These are phyloP conservation scores for Eristalis tenax DNA, from an alignment of 2,888 invertebrate species.

Conservation along the genomic window DNA sequence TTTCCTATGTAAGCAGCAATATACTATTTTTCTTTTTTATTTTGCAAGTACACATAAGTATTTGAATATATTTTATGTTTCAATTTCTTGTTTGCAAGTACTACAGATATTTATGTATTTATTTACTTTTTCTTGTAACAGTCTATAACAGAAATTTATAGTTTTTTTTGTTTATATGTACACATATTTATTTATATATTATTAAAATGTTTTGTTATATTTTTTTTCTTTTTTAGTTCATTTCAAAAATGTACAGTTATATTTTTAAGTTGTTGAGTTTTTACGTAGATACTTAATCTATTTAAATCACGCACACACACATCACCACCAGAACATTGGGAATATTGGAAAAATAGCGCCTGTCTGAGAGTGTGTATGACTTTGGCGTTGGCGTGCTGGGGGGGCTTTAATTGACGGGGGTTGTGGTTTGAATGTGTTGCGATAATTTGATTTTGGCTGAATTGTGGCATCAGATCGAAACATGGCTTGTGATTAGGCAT, in stretches of 20 bases:
- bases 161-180: conserved; percentile 21
- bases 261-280: conserved; percentile 2
- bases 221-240: not conserved
- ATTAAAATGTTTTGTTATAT: not conserved
- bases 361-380: not conserved
- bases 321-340: conserved; percentile 56
- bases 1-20: conserved; percentile 47
- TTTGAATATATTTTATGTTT: conserved; percentile 28
- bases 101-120: conserved; percentile 37
- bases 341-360: conserved; percentile 23
- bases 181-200: conserved; percentile 26
- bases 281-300: conserved; percentile 18
- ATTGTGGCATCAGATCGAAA: not conserved
- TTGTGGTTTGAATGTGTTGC: not conserved
- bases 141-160: conserved; percentile 46
- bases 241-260: conserved; percentile 41
- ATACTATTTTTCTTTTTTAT: conserved; percentile 8
- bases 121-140: conserved; percentile 38
- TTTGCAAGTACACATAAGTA: conserved; percentile 37
- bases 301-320: conserved; percentile 44
- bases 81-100: not conserved
- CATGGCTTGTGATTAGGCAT: not conserved
- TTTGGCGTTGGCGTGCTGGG: not conserved
- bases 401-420: not conserved
- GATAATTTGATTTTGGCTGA: not conserved